Evolutionary conservation across 2,888 invertebrate species (phyloP).

Genomic region (Xylota segnis): DNA sequence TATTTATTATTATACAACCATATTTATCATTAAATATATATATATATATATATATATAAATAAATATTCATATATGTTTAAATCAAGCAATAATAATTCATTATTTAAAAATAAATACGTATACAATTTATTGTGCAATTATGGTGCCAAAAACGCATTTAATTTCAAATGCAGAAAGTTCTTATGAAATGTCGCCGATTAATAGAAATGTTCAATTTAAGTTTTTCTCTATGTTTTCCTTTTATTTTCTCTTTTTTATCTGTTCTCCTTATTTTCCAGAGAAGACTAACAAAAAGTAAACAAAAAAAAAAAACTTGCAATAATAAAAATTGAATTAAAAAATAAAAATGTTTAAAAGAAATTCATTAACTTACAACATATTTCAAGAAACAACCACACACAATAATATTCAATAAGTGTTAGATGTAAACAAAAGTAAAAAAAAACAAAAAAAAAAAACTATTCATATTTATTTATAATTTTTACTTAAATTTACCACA

Average conservation of each 20-base stretch:
- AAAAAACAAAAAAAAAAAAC: conserved; percentile 40
- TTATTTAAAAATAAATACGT: conserved; percentile 53
- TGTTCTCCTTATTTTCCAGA: not conserved
- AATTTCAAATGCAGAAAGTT: conserved; percentile 51
- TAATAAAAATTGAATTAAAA: conserved; percentile 58
- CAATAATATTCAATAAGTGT: conserved; percentile 70
- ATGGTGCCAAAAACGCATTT: conserved; percentile 66
- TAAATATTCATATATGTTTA: conserved; percentile 60
- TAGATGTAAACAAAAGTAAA: conserved; percentile 75
- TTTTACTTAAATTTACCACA: conserved; percentile 61
- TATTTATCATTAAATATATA: conserved; percentile 65
- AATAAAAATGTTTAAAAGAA: not conserved
- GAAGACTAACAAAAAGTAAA: conserved; percentile 35
- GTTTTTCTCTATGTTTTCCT: not conserved
- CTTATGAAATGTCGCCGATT: conserved; percentile 46
- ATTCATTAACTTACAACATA: conserved; percentile 31
- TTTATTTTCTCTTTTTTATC: not conserved
- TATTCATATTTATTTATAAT: conserved; percentile 63
- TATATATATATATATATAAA: conserved; percentile 38
- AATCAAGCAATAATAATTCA: conserved; percentile 55
- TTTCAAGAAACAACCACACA: conserved; percentile 51
- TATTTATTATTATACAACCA: conserved; percentile 71
- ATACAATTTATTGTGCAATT: conserved; percentile 64
- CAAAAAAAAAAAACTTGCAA: conserved; percentile 41
- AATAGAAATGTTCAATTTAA: conserved; percentile 22